Evolutionary conservation across 2,113 vertebrate species (phyloP), one percentile per base, ranked within the genome.

Genomic region (Scatophagus argus): DNA sequence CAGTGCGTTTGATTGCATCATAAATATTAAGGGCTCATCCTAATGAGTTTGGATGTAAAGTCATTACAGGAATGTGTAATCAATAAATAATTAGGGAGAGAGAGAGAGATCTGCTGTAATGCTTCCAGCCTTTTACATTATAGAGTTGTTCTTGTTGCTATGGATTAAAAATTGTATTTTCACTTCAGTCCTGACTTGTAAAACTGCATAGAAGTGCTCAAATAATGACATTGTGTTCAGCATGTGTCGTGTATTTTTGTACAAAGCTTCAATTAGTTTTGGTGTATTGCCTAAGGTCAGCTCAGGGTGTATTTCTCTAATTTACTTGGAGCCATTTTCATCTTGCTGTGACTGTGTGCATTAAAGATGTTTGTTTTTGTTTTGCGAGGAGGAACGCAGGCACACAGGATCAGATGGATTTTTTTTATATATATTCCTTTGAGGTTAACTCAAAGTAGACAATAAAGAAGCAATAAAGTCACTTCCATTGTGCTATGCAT

Each of bases 21-120:
- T 29, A 63, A 78, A 21, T 60, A 49, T 64, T 55, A 67, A 59
- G 47, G 64, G 27, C 16, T 79, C 38, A 63, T 21, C n/a, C 56
- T 76, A 81, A 82, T 77, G 58, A 82, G 56, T 63, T 81, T 78
- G 52, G 39, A 78, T 69, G 32, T 69, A 60, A 85, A 81, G 72
- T 79, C 56, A 67, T 81, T 79, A 56, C 59, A 73, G 52, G 36
- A 60, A 67, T 59, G 31, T 43, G 44, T 32, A 46, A 82, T 76
- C 72, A 77, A 87, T 88, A 84, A 76, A 81, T 76, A 75, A 87
- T 89, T 63, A 77, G 16, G 39, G 32, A 56, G 16, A 44, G 32
- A 56, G 23, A 55, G 38, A 51, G 44, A 29, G 31, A 60, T 65
- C 25, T 49, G 32, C 17, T 39, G 29, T 56, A 60, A 71, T 44